Percentiles rank a stretch among this genome's conserved stretches.
Evolutionary conservation across 2,888 invertebrate species (phyloP).

Genomic region (Drosophila cognata): DNA sequence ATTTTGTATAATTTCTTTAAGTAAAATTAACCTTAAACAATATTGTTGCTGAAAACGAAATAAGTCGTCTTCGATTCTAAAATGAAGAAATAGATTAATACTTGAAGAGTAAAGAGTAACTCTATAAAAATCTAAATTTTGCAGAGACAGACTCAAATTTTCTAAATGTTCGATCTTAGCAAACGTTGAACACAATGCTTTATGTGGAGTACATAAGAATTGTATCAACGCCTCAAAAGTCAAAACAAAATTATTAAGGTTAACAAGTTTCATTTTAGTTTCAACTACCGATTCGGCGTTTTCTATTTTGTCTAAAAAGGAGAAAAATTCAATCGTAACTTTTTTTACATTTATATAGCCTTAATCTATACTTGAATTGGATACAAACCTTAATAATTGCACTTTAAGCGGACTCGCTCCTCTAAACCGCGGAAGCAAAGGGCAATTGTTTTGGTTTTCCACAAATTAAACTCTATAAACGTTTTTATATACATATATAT

Average conservation of each 20-base stretch:
- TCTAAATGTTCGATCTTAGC: conserved; percentile 19
- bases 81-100: background rate
- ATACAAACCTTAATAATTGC: conserved; percentile 3
- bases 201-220: conserved; percentile 5
- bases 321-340: conserved; percentile 24
- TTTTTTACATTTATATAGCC: background rate
- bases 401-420: background rate
- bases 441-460: background rate
- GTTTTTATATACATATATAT: too few relatives aligned
- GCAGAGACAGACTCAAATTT: background rate
- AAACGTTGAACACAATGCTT: conserved; percentile 15
- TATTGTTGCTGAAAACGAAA: background rate
- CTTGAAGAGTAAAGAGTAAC: background rate
- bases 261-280: conserved; percentile 41
- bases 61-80: background rate
- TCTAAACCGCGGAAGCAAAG: background rate
- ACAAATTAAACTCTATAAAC: background rate
- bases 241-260: conserved; percentile 49
- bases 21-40: background rate
- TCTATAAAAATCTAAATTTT: background rate
- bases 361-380: background rate
- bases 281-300: conserved; percentile 33
- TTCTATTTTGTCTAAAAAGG: conserved; percentile 23
- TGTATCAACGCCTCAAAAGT: conserved; percentile 30
- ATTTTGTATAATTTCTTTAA: background rate